Percentiles rank a stretch among this genome's conserved stretches.
Evolutionary conservation across 2,113 vertebrate species (phyloP).

Genomic region (Spilogale gracilis): DNA sequence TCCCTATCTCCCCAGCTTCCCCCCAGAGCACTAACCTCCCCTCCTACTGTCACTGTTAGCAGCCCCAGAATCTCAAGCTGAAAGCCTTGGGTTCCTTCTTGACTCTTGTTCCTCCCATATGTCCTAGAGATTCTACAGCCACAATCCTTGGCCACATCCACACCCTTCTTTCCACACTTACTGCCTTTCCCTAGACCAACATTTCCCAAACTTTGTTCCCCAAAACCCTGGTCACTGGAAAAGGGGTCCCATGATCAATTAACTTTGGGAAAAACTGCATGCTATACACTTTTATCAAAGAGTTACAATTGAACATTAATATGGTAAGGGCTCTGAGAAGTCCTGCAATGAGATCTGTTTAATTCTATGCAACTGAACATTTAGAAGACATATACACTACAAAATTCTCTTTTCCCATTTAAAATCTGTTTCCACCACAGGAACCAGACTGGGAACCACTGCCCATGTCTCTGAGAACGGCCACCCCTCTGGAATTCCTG

Average conservation of each 20-base stretch:
- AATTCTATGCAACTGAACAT: not conserved
- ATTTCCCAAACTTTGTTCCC: not conserved
- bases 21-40: not conserved
- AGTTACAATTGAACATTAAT: not conserved
- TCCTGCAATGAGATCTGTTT: not conserved
- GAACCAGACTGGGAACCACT: not conserved
- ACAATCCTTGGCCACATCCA: not conserved
- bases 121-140: not conserved
- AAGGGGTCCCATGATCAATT: not conserved
- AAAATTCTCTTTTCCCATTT: not conserved
- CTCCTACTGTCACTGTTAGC: not conserved
- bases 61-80: not conserved
- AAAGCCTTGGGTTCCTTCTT: not conserved
- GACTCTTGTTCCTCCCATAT: not conserved
- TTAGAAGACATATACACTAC: not conserved
- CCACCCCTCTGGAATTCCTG: not conserved
- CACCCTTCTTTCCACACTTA: not conserved
- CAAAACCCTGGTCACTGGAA: not conserved
- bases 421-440: not conserved
- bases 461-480: not conserved
- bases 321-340: not conserved
- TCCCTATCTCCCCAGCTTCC: accelerated
- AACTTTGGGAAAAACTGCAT: not conserved
- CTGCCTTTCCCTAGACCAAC: not conserved
- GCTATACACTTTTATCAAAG: not conserved